A percentile compares a stretch with the other conserved stretches of the same genome.
These are phyloP conservation scores for Chironomus tentans DNA, from an alignment of 2,888 invertebrate genomes.

Conservation along the genomic window DNA sequence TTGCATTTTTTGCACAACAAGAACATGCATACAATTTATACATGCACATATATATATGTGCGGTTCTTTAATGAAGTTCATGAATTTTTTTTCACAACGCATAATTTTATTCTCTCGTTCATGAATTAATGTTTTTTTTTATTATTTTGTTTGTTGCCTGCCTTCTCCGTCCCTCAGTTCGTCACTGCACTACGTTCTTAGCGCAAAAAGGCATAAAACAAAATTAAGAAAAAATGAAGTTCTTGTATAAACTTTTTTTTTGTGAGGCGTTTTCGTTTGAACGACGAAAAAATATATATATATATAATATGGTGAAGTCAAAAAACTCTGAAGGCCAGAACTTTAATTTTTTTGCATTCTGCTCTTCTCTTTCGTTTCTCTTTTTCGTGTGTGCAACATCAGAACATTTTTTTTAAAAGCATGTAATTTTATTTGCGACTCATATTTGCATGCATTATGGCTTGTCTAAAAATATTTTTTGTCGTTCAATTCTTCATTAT, in stretches of 20 bases:
- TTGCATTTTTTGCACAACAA: background rate
- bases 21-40: background rate
- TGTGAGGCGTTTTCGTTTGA: conserved; percentile 3
- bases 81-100: background rate
- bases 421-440: no score
- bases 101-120: background rate
- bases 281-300: conserved; percentile 4
- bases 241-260: conserved; percentile 10
- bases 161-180: background rate
- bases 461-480: no score
- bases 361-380: background rate
- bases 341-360: conserved; percentile 3
- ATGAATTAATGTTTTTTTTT: background rate
- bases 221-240: conserved; percentile 24
- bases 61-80: background rate
- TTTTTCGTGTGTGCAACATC: background rate
- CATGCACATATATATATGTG: background rate
- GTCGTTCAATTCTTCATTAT: no score
- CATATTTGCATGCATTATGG: no score
- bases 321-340: conserved; percentile 19
- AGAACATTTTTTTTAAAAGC: no score
- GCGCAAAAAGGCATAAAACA: conserved; percentile 20
- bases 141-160: no score
- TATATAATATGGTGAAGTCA: background rate
- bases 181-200: background rate